A percentile compares a stretch with the other conserved stretches of the same genome.
These are phyloP conservation scores for Pogonocichla stellata DNA, from an alignment of 2,113 vertebrate genomes.

Conservation along the genomic window DNA sequence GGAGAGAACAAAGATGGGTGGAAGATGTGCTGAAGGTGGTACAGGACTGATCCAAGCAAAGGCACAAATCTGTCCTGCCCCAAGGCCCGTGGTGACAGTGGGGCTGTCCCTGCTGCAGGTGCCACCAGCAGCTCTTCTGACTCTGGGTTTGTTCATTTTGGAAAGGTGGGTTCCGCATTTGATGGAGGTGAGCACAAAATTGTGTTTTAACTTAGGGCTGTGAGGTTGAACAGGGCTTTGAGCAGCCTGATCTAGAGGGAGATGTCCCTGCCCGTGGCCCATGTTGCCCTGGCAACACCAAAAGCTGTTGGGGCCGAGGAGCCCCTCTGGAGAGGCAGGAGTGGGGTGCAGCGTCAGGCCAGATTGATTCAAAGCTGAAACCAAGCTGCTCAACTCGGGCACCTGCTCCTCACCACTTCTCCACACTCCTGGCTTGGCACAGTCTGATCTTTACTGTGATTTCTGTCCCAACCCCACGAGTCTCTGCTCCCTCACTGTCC, in stretches of 20 bases:
- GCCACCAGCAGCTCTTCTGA: rapidly evolving
- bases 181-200: not conserved
- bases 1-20: not conserved
- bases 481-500: not conserved
- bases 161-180: rapidly evolving
- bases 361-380: not conserved
- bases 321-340: not conserved
- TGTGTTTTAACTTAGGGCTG: rapidly evolving
- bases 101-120: not conserved
- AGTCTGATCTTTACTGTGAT: rapidly evolving
- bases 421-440: rapidly evolving
- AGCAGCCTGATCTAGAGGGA: not conserved
- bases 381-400: not conserved
- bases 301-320: not conserved
- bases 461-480: not conserved
- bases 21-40: not conserved
- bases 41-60: rapidly evolving
- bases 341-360: not conserved
- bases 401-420: not conserved
- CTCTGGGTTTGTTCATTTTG: rapidly evolving
- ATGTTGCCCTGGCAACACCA: not conserved
- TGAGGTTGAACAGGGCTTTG: not conserved
- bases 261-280: not conserved
- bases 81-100: rapidly evolving
- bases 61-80: not conserved